These are phyloP conservation scores for Oncorhynchus nerka DNA, from an alignment of 2,113 vertebrate species.

Conservation along the genomic window DNA sequence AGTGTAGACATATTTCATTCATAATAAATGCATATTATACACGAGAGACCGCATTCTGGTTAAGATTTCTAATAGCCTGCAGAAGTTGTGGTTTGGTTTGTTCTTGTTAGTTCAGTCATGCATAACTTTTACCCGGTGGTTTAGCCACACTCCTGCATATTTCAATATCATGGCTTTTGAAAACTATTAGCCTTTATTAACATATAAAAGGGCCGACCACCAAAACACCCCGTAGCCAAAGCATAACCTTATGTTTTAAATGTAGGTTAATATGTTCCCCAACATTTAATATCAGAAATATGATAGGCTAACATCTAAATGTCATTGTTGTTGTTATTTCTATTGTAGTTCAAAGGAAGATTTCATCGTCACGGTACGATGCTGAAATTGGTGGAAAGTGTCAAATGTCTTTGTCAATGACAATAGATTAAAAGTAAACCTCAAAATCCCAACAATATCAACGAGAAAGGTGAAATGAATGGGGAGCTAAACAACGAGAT, in stretches of 20 bases:
- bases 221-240: no score
- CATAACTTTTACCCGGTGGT: background rate
- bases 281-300: no score
- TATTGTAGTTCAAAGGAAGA: no score
- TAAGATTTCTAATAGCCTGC: constrained; percentile 5
- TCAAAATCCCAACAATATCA: background rate
- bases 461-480: background rate
- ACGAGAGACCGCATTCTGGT: constrained; percentile 4
- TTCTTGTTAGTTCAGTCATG: constrained; percentile 20
- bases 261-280: no score
- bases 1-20: no score
- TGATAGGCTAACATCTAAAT: no score
- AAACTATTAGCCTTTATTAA: background rate
- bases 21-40: background rate
- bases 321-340: no score
- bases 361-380: no score
- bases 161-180: background rate
- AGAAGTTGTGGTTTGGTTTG: constrained; percentile 18
- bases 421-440: background rate
- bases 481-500: background rate
- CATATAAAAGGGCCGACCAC: no score
- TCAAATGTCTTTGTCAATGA: no score
- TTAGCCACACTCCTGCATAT: background rate
- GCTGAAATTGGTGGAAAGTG: no score
- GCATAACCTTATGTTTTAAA: no score